A percentile compares a stretch with the other conserved stretches of the same genome.
Conservation (phyloP, 64 coral and sea anemone species). For the Montipora sp. region DNA sequence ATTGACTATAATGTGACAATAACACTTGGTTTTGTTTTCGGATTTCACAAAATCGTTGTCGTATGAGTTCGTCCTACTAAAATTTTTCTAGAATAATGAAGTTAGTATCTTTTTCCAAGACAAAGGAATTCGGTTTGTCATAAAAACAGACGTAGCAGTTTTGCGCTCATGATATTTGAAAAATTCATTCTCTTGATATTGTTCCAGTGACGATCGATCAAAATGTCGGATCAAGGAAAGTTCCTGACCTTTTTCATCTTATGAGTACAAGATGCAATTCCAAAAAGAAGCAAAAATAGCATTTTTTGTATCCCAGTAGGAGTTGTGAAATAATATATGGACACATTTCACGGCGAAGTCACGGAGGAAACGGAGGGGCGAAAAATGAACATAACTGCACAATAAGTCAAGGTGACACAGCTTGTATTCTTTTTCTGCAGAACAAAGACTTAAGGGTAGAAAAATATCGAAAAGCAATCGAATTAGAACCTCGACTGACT, state of each 20-base stretch:
- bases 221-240: background rate
- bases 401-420: background rate
- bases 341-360: no score
- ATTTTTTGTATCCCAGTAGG: no score
- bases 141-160: background rate
- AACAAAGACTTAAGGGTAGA: no score
- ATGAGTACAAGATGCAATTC: background rate
- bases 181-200: background rate
- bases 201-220: background rate
- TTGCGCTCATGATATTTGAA: background rate
- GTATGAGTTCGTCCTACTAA: background rate
- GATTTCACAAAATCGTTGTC: background rate
- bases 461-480: no score
- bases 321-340: no score
- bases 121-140: background rate
- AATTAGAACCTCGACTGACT: no score
- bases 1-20: background rate
- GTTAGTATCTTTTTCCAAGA: background rate
- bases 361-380: no score
- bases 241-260: background rate
- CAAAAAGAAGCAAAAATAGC: no score
- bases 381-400: background rate
- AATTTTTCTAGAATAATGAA: background rate
- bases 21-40: slow-evolving; percentile 9
- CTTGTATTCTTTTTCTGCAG: no score